Conservation (phyloP, 2,797 vertebrate species). For the Epinephelus malabaricus region DNA sequence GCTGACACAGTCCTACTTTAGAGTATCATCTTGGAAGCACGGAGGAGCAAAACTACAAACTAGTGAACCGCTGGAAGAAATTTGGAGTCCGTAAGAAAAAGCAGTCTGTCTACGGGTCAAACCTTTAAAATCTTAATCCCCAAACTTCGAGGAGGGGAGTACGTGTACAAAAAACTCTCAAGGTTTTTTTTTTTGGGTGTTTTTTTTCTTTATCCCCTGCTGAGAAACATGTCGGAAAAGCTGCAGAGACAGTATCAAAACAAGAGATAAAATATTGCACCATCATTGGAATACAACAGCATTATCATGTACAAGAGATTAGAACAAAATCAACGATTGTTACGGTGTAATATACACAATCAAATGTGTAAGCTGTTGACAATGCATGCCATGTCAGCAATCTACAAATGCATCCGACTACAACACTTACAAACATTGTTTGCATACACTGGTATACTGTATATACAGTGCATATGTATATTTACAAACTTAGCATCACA, state of each 20-base stretch:
- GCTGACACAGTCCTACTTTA: constrained; percentile 53
- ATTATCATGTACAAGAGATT: constrained; percentile 82
- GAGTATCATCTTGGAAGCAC: constrained; percentile 85
- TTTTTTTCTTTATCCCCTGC: constrained; percentile 13
- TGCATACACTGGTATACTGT: constrained; percentile 84
- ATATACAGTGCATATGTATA: constrained; percentile 75
- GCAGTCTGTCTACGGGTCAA: constrained; percentile 54
- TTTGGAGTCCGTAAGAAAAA: constrained; percentile 73
- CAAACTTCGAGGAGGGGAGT: constrained; percentile 57
- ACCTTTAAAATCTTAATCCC: constrained; percentile 61
- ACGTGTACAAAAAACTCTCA: constrained; percentile 65
- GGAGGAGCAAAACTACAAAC: constrained; percentile 78
- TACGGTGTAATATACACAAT: constrained; percentile 84
- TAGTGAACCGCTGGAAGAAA: constrained; percentile 83
- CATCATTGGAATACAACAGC: constrained; percentile 85
- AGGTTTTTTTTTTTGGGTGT: constrained; percentile 1
- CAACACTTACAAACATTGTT: constrained; percentile 80
- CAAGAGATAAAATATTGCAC: constrained; percentile 88
- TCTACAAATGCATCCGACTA: constrained; percentile 81
- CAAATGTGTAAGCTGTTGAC: constrained; percentile 80
- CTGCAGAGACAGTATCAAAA: constrained; percentile 84
- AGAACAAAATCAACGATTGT: constrained; percentile 74
- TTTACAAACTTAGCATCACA: constrained; percentile 79
- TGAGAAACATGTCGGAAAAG: constrained; percentile 75
- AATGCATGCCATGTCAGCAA: constrained; percentile 80